These are phyloP conservation scores for Trachelus troglodyta DNA, from an alignment of 2,888 invertebrate species.

Conservation along the genomic window DNA sequence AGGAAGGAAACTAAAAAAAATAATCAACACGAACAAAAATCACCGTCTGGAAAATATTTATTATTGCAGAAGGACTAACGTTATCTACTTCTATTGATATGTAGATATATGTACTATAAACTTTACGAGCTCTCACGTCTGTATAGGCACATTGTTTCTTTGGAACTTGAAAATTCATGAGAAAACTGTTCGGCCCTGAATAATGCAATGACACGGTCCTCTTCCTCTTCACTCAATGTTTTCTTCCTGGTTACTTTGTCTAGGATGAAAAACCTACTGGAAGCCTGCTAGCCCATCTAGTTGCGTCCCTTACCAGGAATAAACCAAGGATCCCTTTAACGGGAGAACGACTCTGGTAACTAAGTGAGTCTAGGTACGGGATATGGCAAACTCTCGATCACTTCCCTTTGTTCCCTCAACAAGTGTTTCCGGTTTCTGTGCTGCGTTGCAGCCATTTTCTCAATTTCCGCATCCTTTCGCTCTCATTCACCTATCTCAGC, in stretches of 20 bases:
- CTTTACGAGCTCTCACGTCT: neutral
- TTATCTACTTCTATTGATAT: neutral
- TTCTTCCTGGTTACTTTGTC: neutral
- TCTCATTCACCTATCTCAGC: neutral
- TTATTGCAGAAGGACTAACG: neutral
- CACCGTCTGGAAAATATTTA: neutral
- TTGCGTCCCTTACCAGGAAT: neutral
- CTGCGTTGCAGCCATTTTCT: neutral
- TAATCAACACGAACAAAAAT: neutral
- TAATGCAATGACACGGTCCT: constrained; percentile 38
- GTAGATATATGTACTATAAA: neutral
- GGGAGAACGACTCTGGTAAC: neutral
- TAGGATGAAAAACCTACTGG: neutral
- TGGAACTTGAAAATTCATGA: constrained; percentile 42
- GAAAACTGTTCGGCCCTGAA: constrained; percentile 40
- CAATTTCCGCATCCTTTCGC: neutral
- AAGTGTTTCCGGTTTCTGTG: neutral
- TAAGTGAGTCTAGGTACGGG: neutral
- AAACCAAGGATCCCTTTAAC: neutral
- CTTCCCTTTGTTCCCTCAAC: neutral
- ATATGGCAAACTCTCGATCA: neutral
- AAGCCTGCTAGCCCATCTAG: neutral
- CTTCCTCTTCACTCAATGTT: constrained; percentile 17
- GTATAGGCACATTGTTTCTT: constrained; percentile 22
- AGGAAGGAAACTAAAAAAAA: neutral